Conservation (phyloP, 2,113 vertebrate species). For the Chaetodon trifascialis region DNA sequence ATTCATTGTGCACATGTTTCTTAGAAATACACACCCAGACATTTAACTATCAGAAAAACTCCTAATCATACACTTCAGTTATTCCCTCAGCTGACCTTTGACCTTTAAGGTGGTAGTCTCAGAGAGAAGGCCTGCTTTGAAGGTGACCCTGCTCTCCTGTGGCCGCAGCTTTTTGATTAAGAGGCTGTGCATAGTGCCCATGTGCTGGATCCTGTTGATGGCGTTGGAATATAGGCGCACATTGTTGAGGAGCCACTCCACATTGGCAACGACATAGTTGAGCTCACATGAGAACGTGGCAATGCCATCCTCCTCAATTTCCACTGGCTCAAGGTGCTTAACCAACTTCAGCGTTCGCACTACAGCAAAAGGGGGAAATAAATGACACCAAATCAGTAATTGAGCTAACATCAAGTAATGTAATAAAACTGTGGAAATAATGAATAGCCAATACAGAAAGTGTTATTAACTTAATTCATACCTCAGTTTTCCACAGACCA, state of each 20-base stretch:
- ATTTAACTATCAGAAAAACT: not conserved
- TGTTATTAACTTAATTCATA: not conserved
- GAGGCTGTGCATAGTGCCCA: slow-evolving; percentile 88
- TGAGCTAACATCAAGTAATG: not conserved
- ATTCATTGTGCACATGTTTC: not conserved
- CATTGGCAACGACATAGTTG: slow-evolving; percentile 89
- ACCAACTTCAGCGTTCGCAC: slow-evolving; percentile 87
- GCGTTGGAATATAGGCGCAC: slow-evolving; percentile 86
- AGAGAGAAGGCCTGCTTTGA: slow-evolving; percentile 86
- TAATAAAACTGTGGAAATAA: not conserved
- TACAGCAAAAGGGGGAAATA: slow-evolving; percentile 49
- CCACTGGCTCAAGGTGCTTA: slow-evolving; percentile 87
- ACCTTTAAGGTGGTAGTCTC: slow-evolving; percentile 87
- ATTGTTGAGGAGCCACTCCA: slow-evolving; percentile 93
- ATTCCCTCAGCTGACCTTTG: slow-evolving; percentile 86
- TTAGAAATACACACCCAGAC: not conserved
- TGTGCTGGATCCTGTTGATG: slow-evolving; percentile 87
- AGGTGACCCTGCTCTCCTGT: slow-evolving; percentile 85
- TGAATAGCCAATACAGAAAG: not conserved
- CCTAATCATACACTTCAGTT: not conserved
- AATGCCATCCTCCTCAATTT: slow-evolving; percentile 85
- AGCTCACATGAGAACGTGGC: slow-evolving; percentile 89
- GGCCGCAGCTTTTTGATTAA: slow-evolving; percentile 86
- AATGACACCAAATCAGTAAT: not conserved
- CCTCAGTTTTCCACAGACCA: not conserved